Conservation (phyloP, 2,113 vertebrate genomes). For the Prionailurus viverrinus region DNA sequence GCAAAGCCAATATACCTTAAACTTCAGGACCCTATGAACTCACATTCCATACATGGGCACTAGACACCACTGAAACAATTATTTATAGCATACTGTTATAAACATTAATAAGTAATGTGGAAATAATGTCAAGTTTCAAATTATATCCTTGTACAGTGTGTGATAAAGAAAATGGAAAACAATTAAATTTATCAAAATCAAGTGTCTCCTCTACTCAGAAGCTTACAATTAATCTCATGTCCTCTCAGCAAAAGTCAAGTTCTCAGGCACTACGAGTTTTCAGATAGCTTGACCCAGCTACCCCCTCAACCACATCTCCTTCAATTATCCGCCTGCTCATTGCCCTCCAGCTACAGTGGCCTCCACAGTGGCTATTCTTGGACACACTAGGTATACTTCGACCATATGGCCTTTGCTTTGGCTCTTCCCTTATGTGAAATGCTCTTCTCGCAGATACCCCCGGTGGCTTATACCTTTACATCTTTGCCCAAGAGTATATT, state of each 20-base stretch:
- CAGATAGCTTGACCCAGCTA: background rate
- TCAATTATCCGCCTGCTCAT: background rate
- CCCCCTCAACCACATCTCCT: background rate
- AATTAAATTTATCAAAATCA: background rate
- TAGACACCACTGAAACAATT: background rate
- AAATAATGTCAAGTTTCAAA: background rate
- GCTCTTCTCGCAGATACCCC: background rate
- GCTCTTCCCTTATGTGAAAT: background rate
- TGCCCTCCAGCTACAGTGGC: background rate
- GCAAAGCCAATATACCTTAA: background rate
- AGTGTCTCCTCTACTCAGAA: background rate
- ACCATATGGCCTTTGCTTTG: background rate
- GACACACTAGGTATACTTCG: too few relatives aligned
- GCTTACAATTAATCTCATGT: too few relatives aligned
- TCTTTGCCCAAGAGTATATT: background rate
- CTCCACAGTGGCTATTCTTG: background rate
- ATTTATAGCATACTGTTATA: background rate
- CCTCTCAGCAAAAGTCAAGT: background rate
- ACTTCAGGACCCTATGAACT: background rate
- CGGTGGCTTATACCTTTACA: background rate
- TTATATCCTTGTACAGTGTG: background rate
- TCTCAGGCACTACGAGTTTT: background rate
- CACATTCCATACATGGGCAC: background rate
- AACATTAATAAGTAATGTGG: background rate
- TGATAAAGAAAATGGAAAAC: background rate